These are phyloP conservation scores for Acanthurus lineatus DNA, from an alignment of 2,797 vertebrate genomes.

Conservation along the genomic window DNA sequence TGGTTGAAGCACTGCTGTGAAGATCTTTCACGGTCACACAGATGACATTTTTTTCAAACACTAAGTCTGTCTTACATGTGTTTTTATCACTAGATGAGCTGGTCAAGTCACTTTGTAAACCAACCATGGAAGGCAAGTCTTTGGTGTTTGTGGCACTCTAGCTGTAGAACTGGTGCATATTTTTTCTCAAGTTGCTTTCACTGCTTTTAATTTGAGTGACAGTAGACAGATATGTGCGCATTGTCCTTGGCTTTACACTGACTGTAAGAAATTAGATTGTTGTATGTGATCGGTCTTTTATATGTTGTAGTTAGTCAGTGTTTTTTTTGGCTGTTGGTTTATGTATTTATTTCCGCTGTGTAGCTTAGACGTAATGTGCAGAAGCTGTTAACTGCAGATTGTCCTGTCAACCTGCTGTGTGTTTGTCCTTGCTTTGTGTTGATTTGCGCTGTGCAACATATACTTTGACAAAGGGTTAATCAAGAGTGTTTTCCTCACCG, in stretches of 20 bases:
- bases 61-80: slow-evolving; percentile 41
- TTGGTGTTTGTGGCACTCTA: slow-evolving; percentile 17
- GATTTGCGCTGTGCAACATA: neutral
- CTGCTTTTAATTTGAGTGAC: slow-evolving; percentile 7
- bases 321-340: slow-evolving; percentile 28
- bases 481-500: slow-evolving; percentile 52
- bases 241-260: slow-evolving; percentile 1
- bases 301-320: slow-evolving; percentile 39
- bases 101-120: slow-evolving; percentile 39
- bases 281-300: neutral
- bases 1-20: slow-evolving; percentile 5
- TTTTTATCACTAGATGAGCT: slow-evolving; percentile 71
- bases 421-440: slow-evolving; percentile 16
- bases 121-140: slow-evolving; percentile 81
- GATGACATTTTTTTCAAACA: neutral
- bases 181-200: slow-evolving; percentile 20
- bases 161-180: slow-evolving; percentile 24
- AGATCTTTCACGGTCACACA: slow-evolving; percentile 10
- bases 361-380: slow-evolving; percentile 19
- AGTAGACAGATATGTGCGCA: neutral
- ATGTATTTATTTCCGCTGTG: neutral
- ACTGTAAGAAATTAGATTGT: neutral
- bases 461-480: slow-evolving; percentile 31
- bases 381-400: neutral
- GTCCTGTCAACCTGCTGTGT: neutral